A percentile compares a stretch with the other conserved stretches of the same genome.
These are phyloP conservation scores for Porites rus DNA, from an alignment of 92 coral and sea anemone genomes.

Conservation along the genomic window DNA sequence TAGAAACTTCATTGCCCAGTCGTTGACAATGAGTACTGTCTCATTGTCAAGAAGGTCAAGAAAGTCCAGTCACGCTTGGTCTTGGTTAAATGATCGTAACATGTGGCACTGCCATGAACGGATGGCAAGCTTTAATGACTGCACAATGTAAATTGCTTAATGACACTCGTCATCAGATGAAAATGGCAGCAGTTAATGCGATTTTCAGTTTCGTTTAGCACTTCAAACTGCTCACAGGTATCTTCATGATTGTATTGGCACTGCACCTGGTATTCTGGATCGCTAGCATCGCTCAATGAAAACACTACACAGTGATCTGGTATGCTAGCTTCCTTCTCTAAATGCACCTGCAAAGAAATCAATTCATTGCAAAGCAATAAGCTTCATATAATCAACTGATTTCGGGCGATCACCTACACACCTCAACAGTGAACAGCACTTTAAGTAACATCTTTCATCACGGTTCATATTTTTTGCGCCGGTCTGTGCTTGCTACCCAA, in stretches of 20 bases:
- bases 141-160: not conserved
- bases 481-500: no score
- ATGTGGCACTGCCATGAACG: not conserved
- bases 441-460: no score
- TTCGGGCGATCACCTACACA: no score
- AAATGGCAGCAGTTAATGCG: constrained; percentile 10
- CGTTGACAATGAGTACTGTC: constrained; percentile 20
- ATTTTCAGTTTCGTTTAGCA: not conserved
- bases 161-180: not conserved
- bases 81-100: no score
- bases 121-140: not conserved
- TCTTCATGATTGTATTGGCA: not conserved
- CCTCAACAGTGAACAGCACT: no score
- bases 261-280: not conserved
- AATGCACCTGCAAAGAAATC: constrained; percentile 19
- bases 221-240: no score
- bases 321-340: constrained; percentile 3
- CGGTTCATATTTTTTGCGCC: no score
- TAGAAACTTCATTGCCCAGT: not conserved
- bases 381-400: no score
- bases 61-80: not conserved
- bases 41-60: constrained; percentile 29
- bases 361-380: not conserved
- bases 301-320: constrained; percentile 15
- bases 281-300: constrained; percentile 16